Conservation (phyloP, 2,113 vertebrate species). For the Laticauda colubrina region DNA sequence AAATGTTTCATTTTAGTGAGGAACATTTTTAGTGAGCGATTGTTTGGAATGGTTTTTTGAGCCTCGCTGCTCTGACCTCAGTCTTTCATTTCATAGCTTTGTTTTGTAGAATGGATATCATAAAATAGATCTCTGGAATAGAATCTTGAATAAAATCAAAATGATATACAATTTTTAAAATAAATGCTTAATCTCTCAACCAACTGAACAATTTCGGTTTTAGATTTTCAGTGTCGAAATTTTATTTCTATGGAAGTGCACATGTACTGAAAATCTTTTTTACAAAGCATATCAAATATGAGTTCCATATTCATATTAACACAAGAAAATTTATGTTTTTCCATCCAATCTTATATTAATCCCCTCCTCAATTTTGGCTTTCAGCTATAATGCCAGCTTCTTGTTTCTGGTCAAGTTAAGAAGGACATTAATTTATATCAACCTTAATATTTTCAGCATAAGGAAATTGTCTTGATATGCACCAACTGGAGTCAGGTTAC, state of each 20-base stretch:
- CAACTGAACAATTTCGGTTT: neutral
- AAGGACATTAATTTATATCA: neutral
- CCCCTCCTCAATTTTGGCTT: neutral
- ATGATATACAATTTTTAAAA: neutral
- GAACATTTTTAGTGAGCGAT: neutral
- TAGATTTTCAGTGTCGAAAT: neutral
- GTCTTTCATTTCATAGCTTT: neutral
- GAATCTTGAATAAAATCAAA: neutral
- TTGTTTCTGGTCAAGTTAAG: fast-evolving
- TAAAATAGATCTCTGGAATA: neutral
- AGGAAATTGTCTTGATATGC: neutral
- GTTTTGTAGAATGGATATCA: neutral
- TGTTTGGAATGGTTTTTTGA: neutral
- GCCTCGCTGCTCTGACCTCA: neutral
- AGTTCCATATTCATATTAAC: neutral
- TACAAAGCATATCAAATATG: neutral
- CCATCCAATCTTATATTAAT: neutral
- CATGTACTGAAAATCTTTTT: neutral
- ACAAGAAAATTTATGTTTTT: conserved; percentile 14
- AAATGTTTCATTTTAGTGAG: neutral
- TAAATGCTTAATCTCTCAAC: neutral
- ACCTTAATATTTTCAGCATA: neutral
- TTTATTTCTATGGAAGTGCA: neutral
- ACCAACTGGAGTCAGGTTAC: fast-evolving
- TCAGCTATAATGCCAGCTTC: neutral